Base-by-base conservation (phyloP, 2,888 invertebrate species). In the Spodoptera picta region DNA sequence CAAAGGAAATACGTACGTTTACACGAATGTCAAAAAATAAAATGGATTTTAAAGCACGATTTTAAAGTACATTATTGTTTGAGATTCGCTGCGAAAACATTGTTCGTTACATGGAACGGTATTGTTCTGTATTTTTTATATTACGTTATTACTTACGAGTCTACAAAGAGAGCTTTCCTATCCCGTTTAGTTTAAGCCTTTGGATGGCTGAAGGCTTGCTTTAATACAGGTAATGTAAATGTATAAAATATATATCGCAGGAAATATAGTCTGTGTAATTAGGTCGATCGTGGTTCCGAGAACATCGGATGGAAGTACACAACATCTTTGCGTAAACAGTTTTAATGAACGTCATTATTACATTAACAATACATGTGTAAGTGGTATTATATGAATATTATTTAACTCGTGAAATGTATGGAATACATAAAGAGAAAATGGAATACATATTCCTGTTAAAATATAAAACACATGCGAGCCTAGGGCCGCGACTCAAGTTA, bases 401-500 rank as follows among this genome's bases (percentile, higher is more conserved):
- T 70, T 74, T 75, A 83, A 81, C 78, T 84, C 76, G 81, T 81
- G 74, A 80, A 80, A 66, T 48, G 65, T 60, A 61, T 64, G 57
- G 57, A 66, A 60, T 66, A 79, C 68, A 79, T 83, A 84, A 77
- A 84, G 80, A 68, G 80, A 79, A 73, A 85, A 83, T 83, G 84
- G 80, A 82, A 82, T 81, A 84, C 80, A 81, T 81, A 79, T 81
- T 79, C 75, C 76, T 74, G 81, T 85, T 85, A 80, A 83, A 86
- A 85, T 83, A 86, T 82, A 83, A 84, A 84, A 82, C 82, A 81
- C 79, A 86, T 85, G 78, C 75, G 73, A 81, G 87, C 83, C 66
- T 62, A 68, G 56, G 65, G 64, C 27, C n/a, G 49, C 42, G 78
- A 60, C 67, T 31, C 58, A 80, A 80, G 74, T 60, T 12, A 75